Conservation (phyloP, 2,113 vertebrate species). For the Propithecus coquereli region DNA sequence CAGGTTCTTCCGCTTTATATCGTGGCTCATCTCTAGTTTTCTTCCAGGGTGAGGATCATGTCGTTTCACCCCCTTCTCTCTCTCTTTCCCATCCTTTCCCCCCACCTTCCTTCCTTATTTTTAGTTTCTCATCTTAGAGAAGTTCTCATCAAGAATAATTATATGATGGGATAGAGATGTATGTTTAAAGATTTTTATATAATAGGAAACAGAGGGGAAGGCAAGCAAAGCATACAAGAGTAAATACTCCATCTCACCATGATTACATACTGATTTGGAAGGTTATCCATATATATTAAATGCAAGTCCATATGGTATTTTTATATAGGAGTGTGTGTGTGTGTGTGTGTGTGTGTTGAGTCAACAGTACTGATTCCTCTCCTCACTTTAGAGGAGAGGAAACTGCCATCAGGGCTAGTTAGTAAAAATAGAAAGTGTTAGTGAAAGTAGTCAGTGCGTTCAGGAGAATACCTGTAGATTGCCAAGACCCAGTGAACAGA, state of each 20-base stretch:
- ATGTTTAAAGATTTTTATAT: neutral
- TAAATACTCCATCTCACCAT: neutral
- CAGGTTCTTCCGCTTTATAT: neutral
- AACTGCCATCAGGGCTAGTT: neutral
- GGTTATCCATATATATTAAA: neutral
- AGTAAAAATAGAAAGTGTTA: neutral
- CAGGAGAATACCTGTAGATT: neutral
- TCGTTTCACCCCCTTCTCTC: no score
- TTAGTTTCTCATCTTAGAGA: neutral
- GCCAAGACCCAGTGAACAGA: neutral
- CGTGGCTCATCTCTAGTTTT: neutral
- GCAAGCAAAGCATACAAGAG: neutral
- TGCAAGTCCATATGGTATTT: neutral
- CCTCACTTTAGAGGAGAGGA: neutral
- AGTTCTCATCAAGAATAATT: neutral
- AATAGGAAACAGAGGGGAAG: neutral
- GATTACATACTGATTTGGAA: neutral
- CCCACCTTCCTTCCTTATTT: fast-evolving
- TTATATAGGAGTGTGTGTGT: neutral
- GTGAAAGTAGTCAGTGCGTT: neutral
- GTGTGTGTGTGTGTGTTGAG: neutral
- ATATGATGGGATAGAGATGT: neutral
- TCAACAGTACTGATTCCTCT: neutral
- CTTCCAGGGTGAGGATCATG: neutral
- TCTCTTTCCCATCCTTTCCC: no score